phyloP scores from a whole-genome alignment of 2,888 invertebrate genomes.

The Fragum sueziense region DNA sequence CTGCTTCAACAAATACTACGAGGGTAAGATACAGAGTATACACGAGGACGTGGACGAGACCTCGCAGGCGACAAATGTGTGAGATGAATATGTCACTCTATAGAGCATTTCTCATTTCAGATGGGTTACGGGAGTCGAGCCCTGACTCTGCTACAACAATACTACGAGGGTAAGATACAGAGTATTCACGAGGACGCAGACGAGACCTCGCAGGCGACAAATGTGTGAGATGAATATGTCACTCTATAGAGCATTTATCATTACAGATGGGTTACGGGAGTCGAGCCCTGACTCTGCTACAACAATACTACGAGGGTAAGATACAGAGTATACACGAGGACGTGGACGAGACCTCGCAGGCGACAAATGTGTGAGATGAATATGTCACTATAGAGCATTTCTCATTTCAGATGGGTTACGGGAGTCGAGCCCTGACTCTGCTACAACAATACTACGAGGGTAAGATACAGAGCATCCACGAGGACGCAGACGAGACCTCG shows the following conservation, averaged over 20 bases:
- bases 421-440: slow-evolving; percentile 91
- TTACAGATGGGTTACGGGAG: slow-evolving; percentile 97
- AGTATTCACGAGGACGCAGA: slow-evolving; percentile 70
- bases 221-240: slow-evolving; percentile 60
- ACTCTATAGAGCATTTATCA: too few relatives aligned
- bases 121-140: slow-evolving; percentile 99
- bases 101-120: too few relatives aligned
- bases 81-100: too few relatives aligned
- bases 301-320: slow-evolving; percentile 94
- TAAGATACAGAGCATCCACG: slow-evolving; percentile 83
- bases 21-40: slow-evolving; percentile 85
- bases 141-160: slow-evolving; percentile 91
- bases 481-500: slow-evolving; percentile 51
- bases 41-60: slow-evolving; percentile 63
- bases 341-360: slow-evolving; percentile 44
- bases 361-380: slow-evolving; percentile 56
- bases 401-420: slow-evolving; percentile 97
- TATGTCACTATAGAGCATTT: too few relatives aligned
- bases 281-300: slow-evolving; percentile 91
- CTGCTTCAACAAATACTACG: slow-evolving; percentile 94
- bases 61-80: slow-evolving; percentile 46
- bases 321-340: slow-evolving; percentile 77
- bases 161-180: slow-evolving; percentile 90
- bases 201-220: slow-evolving; percentile 48
- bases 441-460: slow-evolving; percentile 94